Percentiles rank a stretch among this genome's conserved stretches.
These are phyloP conservation scores for Caenorhabditis sp. DNA, from an alignment of 2,888 invertebrate genomes.

Conservation along the genomic window DNA sequence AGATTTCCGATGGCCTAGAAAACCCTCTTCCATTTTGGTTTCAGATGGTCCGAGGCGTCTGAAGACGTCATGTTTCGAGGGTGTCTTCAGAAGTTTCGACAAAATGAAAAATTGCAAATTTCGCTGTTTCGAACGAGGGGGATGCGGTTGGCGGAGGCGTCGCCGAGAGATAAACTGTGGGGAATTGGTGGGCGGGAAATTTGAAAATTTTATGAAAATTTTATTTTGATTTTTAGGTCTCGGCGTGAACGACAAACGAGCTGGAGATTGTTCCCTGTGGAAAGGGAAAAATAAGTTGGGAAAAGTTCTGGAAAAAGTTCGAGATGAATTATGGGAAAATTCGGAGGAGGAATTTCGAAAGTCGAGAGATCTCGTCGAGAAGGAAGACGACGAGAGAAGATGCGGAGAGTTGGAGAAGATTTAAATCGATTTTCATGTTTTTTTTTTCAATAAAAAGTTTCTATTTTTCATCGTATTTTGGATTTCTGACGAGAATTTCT, in stretches of 20 bases:
- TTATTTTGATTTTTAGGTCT: slow-evolving; percentile 34
- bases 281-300: slow-evolving; percentile 35
- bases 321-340: slow-evolving; percentile 36
- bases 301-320: slow-evolving; percentile 19
- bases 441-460: background rate
- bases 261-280: slow-evolving; percentile 26
- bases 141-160: slow-evolving; percentile 31
- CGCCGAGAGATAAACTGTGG: slow-evolving; percentile 34
- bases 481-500: too few species aligned
- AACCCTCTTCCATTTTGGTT: background rate
- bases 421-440: background rate
- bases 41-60: slow-evolving; percentile 25
- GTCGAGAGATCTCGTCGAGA: background rate
- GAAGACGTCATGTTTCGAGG: slow-evolving; percentile 26
- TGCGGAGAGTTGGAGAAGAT: background rate
- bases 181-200: slow-evolving; percentile 34
- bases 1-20: background rate
- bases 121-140: slow-evolving; percentile 9
- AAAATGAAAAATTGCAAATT: slow-evolving; percentile 19
- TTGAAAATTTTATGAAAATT: background rate
- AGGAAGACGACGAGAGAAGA: slow-evolving; percentile 1
- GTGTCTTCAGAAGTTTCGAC: slow-evolving; percentile 14
- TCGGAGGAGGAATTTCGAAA: slow-evolving; percentile 3
- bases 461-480: too few species aligned
- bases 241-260: slow-evolving; percentile 15